These are phyloP conservation scores for Hippasteria phrygiana DNA, from an alignment of 53 echinoderm and acorn worm species.

Conservation along the genomic window DNA sequence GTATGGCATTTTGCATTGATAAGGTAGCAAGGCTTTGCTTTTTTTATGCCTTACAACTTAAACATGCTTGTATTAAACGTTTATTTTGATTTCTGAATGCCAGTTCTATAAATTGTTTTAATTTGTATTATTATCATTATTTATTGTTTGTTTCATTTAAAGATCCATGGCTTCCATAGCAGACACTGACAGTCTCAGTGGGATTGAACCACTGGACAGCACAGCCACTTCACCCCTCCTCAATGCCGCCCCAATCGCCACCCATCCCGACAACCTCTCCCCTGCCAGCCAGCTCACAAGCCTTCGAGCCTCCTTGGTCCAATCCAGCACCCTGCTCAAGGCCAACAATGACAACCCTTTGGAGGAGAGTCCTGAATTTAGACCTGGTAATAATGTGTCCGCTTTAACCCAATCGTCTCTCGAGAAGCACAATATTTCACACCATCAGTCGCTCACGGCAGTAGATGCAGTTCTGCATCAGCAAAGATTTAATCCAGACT, in stretches of 20 bases:
- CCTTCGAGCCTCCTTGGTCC: slow-evolving; percentile 20
- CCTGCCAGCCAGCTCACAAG: slow-evolving; percentile 41
- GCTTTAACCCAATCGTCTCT: slow-evolving; percentile 16
- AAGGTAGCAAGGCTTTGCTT: too few relatives aligned
- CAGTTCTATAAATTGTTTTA: not conserved
- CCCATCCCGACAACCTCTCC: slow-evolving; percentile 31
- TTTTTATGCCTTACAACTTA: too few relatives aligned
- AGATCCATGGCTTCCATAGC: slow-evolving; percentile 52
- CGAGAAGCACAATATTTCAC: slow-evolving; percentile 25
- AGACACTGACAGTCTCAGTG: slow-evolving; percentile 81
- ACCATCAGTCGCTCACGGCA: not conserved
- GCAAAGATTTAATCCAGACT: not conserved
- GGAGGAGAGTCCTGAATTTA: slow-evolving; percentile 36
- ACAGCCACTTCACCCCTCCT: slow-evolving; percentile 71
- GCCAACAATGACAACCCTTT: not conserved
- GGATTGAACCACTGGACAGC: slow-evolving; percentile 82
- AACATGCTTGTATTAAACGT: too few relatives aligned
- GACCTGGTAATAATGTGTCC: slow-evolving; percentile 12
- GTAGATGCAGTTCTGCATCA: not conserved
- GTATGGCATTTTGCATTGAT: too few relatives aligned
- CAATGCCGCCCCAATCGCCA: slow-evolving; percentile 9
- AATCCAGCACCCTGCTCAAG: slow-evolving; percentile 32
- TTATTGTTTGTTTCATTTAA: not conserved
- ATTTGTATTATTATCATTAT: too few relatives aligned
- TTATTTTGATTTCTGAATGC: too few relatives aligned